Evolutionary conservation across 2,888 invertebrate species (phyloP), one percentile per base, ranked within the genome.

Genomic region (Gonocerus acuteangulatus): DNA sequence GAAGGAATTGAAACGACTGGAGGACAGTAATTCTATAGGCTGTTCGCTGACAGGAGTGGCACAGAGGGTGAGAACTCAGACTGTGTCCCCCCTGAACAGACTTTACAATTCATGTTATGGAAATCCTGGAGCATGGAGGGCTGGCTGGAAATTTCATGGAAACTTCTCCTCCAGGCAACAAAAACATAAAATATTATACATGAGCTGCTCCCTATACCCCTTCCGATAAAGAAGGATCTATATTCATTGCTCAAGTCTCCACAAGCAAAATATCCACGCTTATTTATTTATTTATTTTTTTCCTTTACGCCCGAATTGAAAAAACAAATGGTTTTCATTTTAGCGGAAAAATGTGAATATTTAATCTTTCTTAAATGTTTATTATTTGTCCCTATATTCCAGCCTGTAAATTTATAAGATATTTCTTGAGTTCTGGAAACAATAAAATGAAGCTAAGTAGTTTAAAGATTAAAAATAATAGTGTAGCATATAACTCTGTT

Each of bases 21-120:
- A 16, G 16, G 42, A 16, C 42, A 42, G 42, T 9, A 3, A 42
- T 13, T 42, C 7, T 16, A 9, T 4, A 9, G 9, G 27, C 27
- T 6, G 27, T 27, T 27, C 9, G 4, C 27, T 27, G 27, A 27
- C 27, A 27, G 27, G 4, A 9, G 9, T 27, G 27, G 42, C 3
- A 13, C 42, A 42, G 16, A 34, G 42, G 16, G 42, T 15, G 42
- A 13, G 42, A 13, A n/a, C n/a, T n/a, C 42, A 7, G 42, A 27
- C 42, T 42, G 47, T 19, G 18, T 4, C 21, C 47, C 47, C 21
- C 7, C 6, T 11, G n/a, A n/a, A n/a, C 18, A 47, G 18, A 21
- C 47, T 47, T 47, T 47, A 47, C 47, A 47, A 47, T 47, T 47
- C 47, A 47, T 47, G 19, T 47, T 47, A 47, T 47, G 47, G 47